Evolutionary conservation across 2,113 vertebrate genomes (phyloP).

Genomic region (Trogon melanurus): DNA sequence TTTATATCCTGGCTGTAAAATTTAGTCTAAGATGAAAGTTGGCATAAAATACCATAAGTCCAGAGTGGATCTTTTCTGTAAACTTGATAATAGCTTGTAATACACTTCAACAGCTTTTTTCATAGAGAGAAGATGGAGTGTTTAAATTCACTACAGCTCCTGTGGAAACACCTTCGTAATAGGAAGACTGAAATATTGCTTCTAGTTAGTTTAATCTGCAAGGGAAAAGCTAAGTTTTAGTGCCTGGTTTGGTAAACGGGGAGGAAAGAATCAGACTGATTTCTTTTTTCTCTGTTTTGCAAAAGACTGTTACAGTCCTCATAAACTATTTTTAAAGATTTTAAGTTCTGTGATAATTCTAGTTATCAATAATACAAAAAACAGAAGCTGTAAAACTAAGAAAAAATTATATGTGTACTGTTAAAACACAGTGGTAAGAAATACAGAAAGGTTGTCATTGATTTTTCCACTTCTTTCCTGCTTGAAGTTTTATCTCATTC

Average conservation of each 20-base stretch:
- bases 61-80: constrained; percentile 19
- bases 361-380: background rate
- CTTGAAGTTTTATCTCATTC: background rate
- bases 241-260: background rate
- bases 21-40: constrained; percentile 31
- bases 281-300: background rate
- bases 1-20: constrained; percentile 59
- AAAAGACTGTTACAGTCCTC: background rate
- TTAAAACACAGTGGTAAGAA: background rate
- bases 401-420: background rate
- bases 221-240: background rate
- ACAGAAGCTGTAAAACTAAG: background rate
- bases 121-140: background rate
- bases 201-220: background rate
- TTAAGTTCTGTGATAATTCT: background rate
- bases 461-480: background rate
- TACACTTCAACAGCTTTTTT: constrained; percentile 1
- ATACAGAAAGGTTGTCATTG: background rate
- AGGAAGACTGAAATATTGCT: background rate
- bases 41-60: constrained; percentile 35
- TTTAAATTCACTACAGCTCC: background rate
- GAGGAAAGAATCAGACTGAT: background rate
- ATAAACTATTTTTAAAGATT: background rate
- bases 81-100: constrained; percentile 26
- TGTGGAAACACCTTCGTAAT: background rate